Evolutionary conservation across 64 coral and sea anemone species (phyloP).

Genomic region (Montipora capricornis): DNA sequence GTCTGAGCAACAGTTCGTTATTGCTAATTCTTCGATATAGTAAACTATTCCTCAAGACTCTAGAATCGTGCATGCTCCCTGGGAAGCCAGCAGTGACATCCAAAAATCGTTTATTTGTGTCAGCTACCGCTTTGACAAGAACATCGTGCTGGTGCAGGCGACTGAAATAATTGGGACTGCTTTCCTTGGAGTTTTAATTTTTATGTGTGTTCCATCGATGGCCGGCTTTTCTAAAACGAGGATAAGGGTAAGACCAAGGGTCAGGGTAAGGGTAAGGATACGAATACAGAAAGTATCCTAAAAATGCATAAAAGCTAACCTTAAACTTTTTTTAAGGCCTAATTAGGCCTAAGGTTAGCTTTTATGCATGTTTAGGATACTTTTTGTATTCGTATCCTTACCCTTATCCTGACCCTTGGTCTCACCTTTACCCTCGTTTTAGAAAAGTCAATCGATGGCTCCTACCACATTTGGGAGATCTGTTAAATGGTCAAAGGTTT

Average conservation of each 20-base stretch:
- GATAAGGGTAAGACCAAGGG: too few species aligned
- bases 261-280: too few species aligned
- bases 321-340: too few species aligned
- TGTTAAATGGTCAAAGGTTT: not conserved
- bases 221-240: too few species aligned
- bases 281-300: too few species aligned
- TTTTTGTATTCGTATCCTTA: too few species aligned
- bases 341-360: too few species aligned
- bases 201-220: slow-evolving; percentile 37
- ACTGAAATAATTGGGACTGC: slow-evolving; percentile 29
- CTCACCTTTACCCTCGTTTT: too few species aligned
- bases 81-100: slow-evolving; percentile 48
- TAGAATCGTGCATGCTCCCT: slow-evolving; percentile 38
- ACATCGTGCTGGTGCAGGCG: slow-evolving; percentile 25
- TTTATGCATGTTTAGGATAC: too few species aligned
- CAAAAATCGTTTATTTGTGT: slow-evolving; percentile 14
- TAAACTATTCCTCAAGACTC: slow-evolving; percentile 47
- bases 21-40: slow-evolving; percentile 40
- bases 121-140: slow-evolving; percentile 34
- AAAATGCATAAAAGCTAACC: too few species aligned
- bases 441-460: not conserved
- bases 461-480: slow-evolving; percentile 40
- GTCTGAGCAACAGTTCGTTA: slow-evolving; percentile 21
- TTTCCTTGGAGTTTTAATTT: slow-evolving; percentile 41
- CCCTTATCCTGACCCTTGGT: too few species aligned